A percentile compares a stretch with the other conserved stretches of the same genome.
phyloP scores from a whole-genome alignment of 2,797 vertebrate species.

The Tragopan temminckii region DNA sequence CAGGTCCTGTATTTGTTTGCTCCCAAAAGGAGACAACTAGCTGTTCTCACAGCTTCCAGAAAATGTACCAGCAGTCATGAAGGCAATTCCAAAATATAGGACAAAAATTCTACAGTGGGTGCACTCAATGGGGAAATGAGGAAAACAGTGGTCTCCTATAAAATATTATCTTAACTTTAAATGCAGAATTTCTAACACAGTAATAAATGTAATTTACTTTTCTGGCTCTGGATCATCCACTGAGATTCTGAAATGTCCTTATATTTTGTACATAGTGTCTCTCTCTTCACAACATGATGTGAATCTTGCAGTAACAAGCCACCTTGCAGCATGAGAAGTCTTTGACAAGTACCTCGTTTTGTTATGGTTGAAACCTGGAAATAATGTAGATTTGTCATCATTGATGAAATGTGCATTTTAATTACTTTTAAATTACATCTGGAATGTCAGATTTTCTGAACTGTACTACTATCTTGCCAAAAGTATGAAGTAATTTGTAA shows the following conservation, averaged over 20 bases:
- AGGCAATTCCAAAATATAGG: neutral
- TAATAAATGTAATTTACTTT: neutral
- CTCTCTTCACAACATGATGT: neutral
- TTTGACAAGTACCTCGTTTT: neutral
- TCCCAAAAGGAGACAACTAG: neutral
- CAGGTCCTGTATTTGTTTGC: neutral
- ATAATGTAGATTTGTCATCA: neutral
- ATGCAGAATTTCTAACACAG: neutral
- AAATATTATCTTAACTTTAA: neutral
- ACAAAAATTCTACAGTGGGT: neutral
- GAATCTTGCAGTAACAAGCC: neutral
- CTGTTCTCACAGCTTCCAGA: neutral
- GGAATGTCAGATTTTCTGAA: neutral
- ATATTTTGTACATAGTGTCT: neutral
- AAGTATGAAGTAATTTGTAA: neutral
- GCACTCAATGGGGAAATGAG: neutral
- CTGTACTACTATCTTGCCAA: neutral
- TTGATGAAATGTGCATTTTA: neutral
- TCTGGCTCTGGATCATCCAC: neutral
- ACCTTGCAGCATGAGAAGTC: neutral
- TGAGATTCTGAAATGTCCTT: neutral
- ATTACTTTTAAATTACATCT: neutral
- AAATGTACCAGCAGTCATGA: neutral
- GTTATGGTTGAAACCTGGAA: neutral
- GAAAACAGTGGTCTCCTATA: neutral